Percentiles rank a stretch among this genome's conserved stretches.
phyloP scores from a whole-genome alignment of 2,113 vertebrate genomes.

The Nothobranchius furzeri region DNA sequence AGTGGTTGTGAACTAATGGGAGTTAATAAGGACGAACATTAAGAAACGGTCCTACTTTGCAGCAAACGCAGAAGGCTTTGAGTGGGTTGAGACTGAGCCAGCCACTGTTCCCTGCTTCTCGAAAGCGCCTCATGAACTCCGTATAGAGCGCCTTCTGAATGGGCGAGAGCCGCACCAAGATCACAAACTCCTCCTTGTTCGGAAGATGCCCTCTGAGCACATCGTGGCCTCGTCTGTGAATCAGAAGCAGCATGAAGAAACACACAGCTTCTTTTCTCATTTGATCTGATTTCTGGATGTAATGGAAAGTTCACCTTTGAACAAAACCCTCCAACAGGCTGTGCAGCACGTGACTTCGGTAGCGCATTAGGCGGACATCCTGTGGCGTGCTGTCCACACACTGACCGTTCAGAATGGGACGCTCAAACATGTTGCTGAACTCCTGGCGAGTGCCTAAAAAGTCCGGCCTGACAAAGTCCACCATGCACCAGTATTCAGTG shows the following conservation, averaged over 20 bases:
- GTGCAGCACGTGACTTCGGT: constrained; percentile 97
- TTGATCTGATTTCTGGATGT: background rate
- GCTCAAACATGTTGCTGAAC: constrained; percentile 99
- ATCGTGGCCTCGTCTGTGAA: constrained; percentile 90
- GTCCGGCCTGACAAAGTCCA: constrained; percentile 96
- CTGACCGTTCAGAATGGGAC: constrained; percentile 97
- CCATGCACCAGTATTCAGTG: constrained; percentile 99
- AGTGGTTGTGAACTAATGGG: background rate
- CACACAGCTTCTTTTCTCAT: background rate
- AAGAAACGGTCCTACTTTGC: constrained; percentile 83
- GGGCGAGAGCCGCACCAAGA: constrained; percentile 92
- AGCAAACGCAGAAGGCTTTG: constrained; percentile 98
- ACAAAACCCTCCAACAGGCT: constrained; percentile 98
- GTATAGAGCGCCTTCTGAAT: constrained; percentile 94
- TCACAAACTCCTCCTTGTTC: constrained; percentile 93
- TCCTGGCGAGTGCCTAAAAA: constrained; percentile 97
- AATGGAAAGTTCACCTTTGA: constrained; percentile 85
- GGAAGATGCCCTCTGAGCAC: constrained; percentile 93
- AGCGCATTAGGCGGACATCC: constrained; percentile 95
- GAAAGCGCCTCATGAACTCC: constrained; percentile 97
- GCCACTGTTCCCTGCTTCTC: constrained; percentile 94
- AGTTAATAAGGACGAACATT: background rate
- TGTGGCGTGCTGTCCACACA: constrained; percentile 97
- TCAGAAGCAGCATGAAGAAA: background rate
- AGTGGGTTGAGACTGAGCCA: constrained; percentile 98